Base-by-base conservation (phyloP, 2,888 invertebrate species). In the Eucera pruinosa region DNA sequence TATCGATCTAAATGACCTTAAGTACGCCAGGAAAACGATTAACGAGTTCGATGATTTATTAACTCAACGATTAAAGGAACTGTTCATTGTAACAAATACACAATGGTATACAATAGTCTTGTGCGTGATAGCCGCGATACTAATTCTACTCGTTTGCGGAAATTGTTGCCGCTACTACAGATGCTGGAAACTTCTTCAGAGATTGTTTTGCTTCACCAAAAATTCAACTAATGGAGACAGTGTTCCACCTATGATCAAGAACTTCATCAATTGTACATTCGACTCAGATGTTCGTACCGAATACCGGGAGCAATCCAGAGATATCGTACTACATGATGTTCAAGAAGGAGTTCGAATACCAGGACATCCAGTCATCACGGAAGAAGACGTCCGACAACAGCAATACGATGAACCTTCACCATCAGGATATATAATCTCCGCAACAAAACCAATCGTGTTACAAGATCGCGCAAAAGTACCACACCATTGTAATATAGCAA, bases 101-200 rank as follows among this genome's bases (percentile, higher is more conserved):
- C 2, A 6, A 30, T 30, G 30, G n/a, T n/a, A n/a, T n/a, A n/a
- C n/a, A n/a, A n/a, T n/a, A n/a, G n/a, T n/a, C n/a, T n/a, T n/a
- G n/a, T n/a, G n/a, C n/a, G n/a, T n/a, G n/a, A n/a, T n/a, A n/a
- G n/a, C n/a, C n/a, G n/a, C n/a, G n/a, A n/a, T 30, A 30, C 30
- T 6, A 30, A 30, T 30, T 6, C 6, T 30, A 30, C 30, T 30
- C 30, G 6, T 30, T 6, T 30, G 30, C 6, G 30, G 30, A 30
- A 47, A 69, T 13, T 69, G 68, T 11, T 61, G 60, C 25, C 45
- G 23, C 0, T 54, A 33, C n/a, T 54, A 15, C n/a, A 61, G 68
- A 23, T 69, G 68, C 13, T 61, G n/a, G n/a, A n/a, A n/a, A n/a
- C n/a, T n/a, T n/a, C n/a, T n/a, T n/a, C n/a, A n/a, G n/a, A n/a